Evolutionary conservation across 2,113 vertebrate species (phyloP), one percentile per base, ranked within the genome.

Genomic region (Hippoglossus stenolepis): DNA sequence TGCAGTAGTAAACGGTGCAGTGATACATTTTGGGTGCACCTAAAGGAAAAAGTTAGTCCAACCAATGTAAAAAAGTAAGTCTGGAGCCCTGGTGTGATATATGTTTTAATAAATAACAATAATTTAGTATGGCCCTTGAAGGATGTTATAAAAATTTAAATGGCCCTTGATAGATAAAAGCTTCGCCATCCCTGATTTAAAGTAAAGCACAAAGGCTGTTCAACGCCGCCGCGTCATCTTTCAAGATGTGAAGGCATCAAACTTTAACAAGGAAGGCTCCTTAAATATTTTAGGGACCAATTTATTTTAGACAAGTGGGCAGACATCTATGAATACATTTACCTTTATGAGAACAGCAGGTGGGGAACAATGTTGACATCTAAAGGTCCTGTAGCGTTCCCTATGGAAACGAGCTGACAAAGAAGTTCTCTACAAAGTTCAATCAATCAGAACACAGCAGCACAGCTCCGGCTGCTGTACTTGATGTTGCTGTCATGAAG

Each of bases 201-300:
- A 13, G 12, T 43, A 43, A 13, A 43, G 12, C 40, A 43, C 40
- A 1, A 57, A 77, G 59, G 49, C 60, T 69, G 72, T 63, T 23
- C 70, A 56, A 75, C 74, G 58, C 43, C 10, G 54, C 54, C 43
- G 28, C 24, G 65, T 24, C 64, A 70, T 61, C 26, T 75, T 61
- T 77, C 53, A 75, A 76, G 63, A 47, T 70, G 73, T 73, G 59
- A 76, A 82, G 60, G 31, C 81, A 91, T 91, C 73, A 85, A 89
- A 90, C 72, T 85, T 93, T 93, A 83, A 92, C 75, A 45, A 76
- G 47, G 18, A 61, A 67, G 71, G 40, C 54, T 63, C 17, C 60
- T 69, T 93, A 75, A 91, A 94, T 94, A 90, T 93, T 92, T 92
- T 24, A 93, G 76, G 7, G 31, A 56, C 73, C 54, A 73, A 80